A percentile compares a stretch with the other conserved stretches of the same genome.
Conservation (phyloP, 2,888 invertebrate genomes). For the Brachyptera putata region DNA sequence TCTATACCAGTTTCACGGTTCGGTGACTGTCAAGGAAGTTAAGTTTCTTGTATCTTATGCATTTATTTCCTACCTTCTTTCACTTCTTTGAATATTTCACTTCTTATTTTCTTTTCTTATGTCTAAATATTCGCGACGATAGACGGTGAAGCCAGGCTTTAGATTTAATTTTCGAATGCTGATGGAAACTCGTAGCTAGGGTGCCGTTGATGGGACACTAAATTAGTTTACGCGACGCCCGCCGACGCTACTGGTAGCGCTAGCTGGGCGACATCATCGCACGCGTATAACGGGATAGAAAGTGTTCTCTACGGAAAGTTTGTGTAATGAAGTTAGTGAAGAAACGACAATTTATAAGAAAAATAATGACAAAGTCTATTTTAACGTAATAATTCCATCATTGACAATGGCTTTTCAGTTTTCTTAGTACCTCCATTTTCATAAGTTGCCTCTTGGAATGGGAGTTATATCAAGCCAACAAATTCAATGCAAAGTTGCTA, state of each 20-base stretch:
- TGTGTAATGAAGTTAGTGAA: background rate
- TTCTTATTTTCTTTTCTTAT: constrained; percentile 1
- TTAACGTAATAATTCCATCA: constrained; percentile 14
- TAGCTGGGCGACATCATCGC: background rate
- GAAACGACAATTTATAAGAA: constrained; percentile 16
- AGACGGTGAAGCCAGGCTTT: constrained; percentile 13
- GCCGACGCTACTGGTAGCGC: constrained; percentile 11
- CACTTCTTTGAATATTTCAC: background rate
- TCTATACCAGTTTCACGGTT: background rate
- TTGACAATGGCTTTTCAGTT: background rate
- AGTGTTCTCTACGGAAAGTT: constrained; percentile 7
- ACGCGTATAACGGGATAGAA: constrained; percentile 4
- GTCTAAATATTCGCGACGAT: constrained; percentile 17
- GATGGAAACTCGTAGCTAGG: constrained; percentile 22
- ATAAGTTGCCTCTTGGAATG: background rate
- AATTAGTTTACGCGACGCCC: constrained; percentile 28
- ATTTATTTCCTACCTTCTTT: constrained; percentile 11
- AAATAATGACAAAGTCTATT: constrained; percentile 16
- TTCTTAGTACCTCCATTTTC: background rate
- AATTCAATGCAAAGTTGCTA: background rate
- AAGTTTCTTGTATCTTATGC: too few relatives aligned
- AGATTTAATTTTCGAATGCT: constrained; percentile 29
- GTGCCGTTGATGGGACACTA: constrained; percentile 26
- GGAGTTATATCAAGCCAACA: background rate
- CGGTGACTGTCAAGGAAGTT: background rate